Conservation (phyloP, 2,797 vertebrate genomes). For the Anguilla pacifica region DNA sequence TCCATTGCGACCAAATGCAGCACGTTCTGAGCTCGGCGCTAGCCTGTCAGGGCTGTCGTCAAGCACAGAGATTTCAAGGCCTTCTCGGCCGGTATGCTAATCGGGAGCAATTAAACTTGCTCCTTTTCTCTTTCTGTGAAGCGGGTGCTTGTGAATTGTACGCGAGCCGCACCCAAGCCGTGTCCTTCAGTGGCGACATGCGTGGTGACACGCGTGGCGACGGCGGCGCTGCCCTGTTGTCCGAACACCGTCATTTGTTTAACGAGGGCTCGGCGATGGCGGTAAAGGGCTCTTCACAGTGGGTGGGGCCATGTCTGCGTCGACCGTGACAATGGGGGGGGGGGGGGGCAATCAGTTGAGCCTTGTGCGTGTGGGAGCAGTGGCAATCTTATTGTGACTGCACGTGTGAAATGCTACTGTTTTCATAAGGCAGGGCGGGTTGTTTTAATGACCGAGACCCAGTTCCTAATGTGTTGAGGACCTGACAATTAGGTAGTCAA, state of each 20-base stretch:
- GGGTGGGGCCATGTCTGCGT: not conserved
- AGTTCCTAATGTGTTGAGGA: not conserved
- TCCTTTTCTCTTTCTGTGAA: not conserved
- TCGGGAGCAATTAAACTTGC: conserved; percentile 2
- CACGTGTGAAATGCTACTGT: not conserved
- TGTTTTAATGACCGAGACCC: not conserved
- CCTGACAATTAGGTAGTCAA: not conserved
- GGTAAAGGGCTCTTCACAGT: not conserved
- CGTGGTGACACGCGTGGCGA: not conserved
- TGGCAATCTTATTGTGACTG: not conserved
- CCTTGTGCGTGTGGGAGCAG: not conserved
- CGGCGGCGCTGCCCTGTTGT: not conserved
- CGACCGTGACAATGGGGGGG: not conserved
- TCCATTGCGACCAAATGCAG: not conserved
- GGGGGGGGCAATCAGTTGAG: not conserved
- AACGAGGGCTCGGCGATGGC: not conserved
- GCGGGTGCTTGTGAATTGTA: not conserved
- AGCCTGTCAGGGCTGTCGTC: not conserved
- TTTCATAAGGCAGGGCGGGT: not conserved
- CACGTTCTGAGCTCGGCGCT: not conserved
- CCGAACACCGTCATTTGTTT: not conserved
- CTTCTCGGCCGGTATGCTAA: not conserved
- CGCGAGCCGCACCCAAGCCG: not conserved
- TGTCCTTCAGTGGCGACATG: not conserved
- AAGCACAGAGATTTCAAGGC: not conserved